Base-by-base conservation (phyloP, 2,888 invertebrate genomes). In the Lasioglossum leucozonium region DNA sequence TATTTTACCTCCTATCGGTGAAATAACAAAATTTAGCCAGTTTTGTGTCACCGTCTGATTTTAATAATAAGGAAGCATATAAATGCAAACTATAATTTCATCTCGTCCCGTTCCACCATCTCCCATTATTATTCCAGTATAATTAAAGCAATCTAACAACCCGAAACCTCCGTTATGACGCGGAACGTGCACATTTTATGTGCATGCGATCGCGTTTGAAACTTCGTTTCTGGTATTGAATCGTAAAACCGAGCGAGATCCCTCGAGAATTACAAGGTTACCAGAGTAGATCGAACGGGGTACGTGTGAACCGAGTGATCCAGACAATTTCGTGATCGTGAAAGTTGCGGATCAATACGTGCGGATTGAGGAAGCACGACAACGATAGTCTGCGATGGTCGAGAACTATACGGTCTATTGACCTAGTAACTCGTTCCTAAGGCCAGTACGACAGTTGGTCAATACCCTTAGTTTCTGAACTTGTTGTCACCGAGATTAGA, bases 401-500 rank as follows among this genome's bases (percentile, higher is more conserved):
- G 42, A n/a, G n/a, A 65, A 22, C 51, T 51, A 26, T 67, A 77
- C 37, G 55, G 30, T 84, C 77, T 71, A 74, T 73, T 80, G 80
- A 80, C 80, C 76, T 16, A 77, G 62, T 80, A 77, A 75, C 72
- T 73, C 51, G 4, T 51, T 58, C 51, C 47, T 26, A 30, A n/a
- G 65, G 47, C 37, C 16, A 5, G n/a, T 16, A 55, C 69, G 72
- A 51, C 83, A 76, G 82, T 72, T 79, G 84, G 83, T 82, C 82
- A 82, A 79, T 85, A 76, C 42, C 83, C 69, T 76, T 42, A 58
- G 67, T 67, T 82, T 75, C 82, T 37, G 77, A 81, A 81, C 81
- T 82, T 75, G 83, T 72, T 75, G 65, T 44, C 72, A 26, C 75
- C 40, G 79, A 79, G 83, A 85, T 85, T 85, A 76, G 67, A 82